phyloP scores from a whole-genome alignment of 30 jellyfish, hydroid and myxozoan species.

The Turritopsis dohrnii region DNA sequence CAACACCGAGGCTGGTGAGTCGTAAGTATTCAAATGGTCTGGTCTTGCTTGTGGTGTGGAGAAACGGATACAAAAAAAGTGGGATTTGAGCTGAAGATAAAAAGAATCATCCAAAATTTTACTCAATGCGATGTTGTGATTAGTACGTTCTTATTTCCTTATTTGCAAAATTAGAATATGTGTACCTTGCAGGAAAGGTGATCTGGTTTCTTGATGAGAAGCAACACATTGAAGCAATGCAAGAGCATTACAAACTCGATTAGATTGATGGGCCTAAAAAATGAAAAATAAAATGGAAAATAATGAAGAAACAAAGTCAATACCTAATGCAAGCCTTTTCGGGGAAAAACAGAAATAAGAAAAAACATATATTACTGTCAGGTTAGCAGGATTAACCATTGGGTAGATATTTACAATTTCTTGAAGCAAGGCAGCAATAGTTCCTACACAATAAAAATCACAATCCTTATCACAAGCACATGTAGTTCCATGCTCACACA shows the following conservation, averaged over 20 bases:
- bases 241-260: slow-evolving; percentile 93
- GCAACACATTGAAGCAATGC: slow-evolving; percentile 98
- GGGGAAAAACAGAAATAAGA: neutral
- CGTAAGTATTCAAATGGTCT: slow-evolving; percentile 94
- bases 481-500: too few species aligned
- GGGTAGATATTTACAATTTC: slow-evolving; percentile 94
- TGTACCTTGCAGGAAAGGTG: slow-evolving; percentile 93
- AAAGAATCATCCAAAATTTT: too few species aligned
- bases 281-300: neutral
- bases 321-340: neutral
- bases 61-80: slow-evolving; percentile 86
- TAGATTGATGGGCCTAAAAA: slow-evolving; percentile 93
- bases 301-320: neutral
- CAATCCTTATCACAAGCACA: too few species aligned
- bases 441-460: slow-evolving; percentile 35
- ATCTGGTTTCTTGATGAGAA: slow-evolving; percentile 97
- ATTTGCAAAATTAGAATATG: too few species aligned
- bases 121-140: neutral
- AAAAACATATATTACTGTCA: slow-evolving; percentile 48
- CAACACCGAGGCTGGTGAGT: slow-evolving; percentile 95
- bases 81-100: slow-evolving; percentile 86
- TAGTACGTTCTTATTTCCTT: neutral
- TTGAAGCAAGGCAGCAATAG: slow-evolving; percentile 93
- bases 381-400: slow-evolving; percentile 88
- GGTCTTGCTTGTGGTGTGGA: slow-evolving; percentile 94